A percentile compares a stretch with the other conserved stretches of the same genome.
Conservation (phyloP, 1,140 invertebrate species). For the Euglossa dilemma region DNA sequence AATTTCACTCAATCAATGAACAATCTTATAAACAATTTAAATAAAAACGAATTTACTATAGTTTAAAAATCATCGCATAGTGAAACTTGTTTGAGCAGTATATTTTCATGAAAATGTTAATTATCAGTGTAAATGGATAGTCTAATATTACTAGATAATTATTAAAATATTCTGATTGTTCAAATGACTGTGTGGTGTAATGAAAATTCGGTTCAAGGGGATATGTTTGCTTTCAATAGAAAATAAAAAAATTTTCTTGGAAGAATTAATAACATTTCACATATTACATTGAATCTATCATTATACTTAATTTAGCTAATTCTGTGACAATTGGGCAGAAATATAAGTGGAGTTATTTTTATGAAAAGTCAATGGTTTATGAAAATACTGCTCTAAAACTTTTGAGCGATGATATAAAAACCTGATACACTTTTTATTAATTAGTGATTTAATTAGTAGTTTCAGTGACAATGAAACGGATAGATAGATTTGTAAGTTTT, state of each 20-base stretch:
- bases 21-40: conserved; percentile 68
- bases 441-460: conserved; percentile 68
- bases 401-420: conserved; percentile 55
- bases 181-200: background rate
- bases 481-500: conserved; percentile 78
- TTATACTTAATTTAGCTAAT: background rate
- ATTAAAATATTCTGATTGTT: conserved; percentile 48
- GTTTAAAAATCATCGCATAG: conserved; percentile 54
- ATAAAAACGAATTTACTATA: conserved; percentile 44
- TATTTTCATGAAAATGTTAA: conserved; percentile 61
- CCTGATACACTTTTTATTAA: background rate
- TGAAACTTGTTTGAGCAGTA: conserved; percentile 63
- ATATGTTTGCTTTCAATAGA: conserved; percentile 30
- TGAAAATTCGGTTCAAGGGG: background rate
- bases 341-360: conserved; percentile 40
- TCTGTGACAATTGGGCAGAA: conserved; percentile 4
- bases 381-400: conserved; percentile 19
- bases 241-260: conserved; percentile 63
- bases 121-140: conserved; percentile 46
- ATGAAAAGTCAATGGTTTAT: conserved; percentile 3
- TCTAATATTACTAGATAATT: conserved; percentile 53
- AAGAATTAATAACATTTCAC: conserved; percentile 53
- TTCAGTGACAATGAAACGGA: conserved; percentile 72
- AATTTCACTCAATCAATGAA: conserved; percentile 64
- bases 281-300: background rate